These are phyloP conservation scores for Eleutherodactylus coqui DNA, from an alignment of 2,797 vertebrate species.

Conservation along the genomic window DNA sequence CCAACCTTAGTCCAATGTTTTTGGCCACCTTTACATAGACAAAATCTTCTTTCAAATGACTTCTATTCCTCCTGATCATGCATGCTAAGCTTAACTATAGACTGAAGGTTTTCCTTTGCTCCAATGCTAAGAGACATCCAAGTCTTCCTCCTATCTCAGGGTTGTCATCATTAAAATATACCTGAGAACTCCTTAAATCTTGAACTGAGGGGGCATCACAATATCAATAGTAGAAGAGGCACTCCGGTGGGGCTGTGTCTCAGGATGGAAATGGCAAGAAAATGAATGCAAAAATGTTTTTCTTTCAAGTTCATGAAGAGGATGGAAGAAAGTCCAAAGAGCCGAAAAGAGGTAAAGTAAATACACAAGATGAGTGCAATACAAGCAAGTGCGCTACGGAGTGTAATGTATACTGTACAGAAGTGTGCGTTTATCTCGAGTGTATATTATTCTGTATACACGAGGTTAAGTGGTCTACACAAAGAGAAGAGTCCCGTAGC, in stretches of 20 bases:
- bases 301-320: conserved; percentile 58
- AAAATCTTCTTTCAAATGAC: no score
- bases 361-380: neutral
- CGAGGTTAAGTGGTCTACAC: neutral
- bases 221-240: neutral
- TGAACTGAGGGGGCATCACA: no score
- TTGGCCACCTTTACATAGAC: no score
- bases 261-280: neutral
- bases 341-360: conserved; percentile 51
- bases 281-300: conserved; percentile 44
- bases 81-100: no score
- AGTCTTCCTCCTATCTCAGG: no score
- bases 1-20: no score
- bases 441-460: neutral
- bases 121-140: no score
- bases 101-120: no score
- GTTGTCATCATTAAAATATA: no score
- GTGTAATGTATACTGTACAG: neutral
- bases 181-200: no score
- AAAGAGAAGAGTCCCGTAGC: neutral
- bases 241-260: neutral
- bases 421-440: neutral
- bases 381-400: neutral
- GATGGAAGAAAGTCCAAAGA: conserved; percentile 49
- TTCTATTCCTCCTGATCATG: no score